Conservation (phyloP, 1,140 invertebrate species). For the Drosophila persimilis region DNA sequence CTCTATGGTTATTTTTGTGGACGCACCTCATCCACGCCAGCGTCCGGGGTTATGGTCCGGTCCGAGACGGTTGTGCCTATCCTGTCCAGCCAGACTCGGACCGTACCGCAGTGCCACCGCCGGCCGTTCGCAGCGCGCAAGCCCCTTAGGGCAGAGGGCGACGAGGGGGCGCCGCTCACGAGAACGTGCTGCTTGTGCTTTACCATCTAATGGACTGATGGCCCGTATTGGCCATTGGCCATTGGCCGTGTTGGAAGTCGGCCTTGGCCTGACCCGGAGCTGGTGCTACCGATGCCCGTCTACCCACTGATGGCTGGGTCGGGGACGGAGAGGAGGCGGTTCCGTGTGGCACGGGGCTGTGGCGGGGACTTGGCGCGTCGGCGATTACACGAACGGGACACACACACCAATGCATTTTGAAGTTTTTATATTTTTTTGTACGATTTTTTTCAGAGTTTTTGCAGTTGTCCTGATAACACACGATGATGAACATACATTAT, state of each 20-base stretch:
- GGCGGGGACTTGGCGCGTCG: slow-evolving; percentile 49
- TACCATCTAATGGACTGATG: too few species aligned
- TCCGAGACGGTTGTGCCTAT: slow-evolving; percentile 8
- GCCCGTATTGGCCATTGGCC: too few species aligned
- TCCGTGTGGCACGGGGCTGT: slow-evolving; percentile 9
- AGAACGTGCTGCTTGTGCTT: too few species aligned
- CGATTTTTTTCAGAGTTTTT: slow-evolving; percentile 54
- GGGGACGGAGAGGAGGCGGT: slow-evolving; percentile 12
- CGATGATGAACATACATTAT: slow-evolving; percentile 69
- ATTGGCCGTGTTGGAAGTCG: too few species aligned
- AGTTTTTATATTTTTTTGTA: slow-evolving; percentile 68
- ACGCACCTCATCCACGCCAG: slow-evolving; percentile 43
- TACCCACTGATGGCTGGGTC: background rate
- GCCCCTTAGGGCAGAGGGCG: background rate
- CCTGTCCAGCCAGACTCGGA: background rate
- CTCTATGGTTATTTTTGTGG: slow-evolving; percentile 80
- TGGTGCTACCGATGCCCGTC: too few species aligned
- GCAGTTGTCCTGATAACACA: slow-evolving; percentile 66
- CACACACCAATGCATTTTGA: slow-evolving; percentile 80
- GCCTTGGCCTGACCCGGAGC: too few species aligned
- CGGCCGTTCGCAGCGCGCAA: too few species aligned
- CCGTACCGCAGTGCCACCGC: background rate
- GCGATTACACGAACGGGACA: slow-evolving; percentile 80
- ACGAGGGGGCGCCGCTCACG: background rate
- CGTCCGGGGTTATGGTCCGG: slow-evolving; percentile 11